Percentiles rank a stretch among this genome's conserved stretches.
These are phyloP conservation scores for Plusia festucae DNA, from an alignment of 2,888 invertebrate species.

Conservation along the genomic window DNA sequence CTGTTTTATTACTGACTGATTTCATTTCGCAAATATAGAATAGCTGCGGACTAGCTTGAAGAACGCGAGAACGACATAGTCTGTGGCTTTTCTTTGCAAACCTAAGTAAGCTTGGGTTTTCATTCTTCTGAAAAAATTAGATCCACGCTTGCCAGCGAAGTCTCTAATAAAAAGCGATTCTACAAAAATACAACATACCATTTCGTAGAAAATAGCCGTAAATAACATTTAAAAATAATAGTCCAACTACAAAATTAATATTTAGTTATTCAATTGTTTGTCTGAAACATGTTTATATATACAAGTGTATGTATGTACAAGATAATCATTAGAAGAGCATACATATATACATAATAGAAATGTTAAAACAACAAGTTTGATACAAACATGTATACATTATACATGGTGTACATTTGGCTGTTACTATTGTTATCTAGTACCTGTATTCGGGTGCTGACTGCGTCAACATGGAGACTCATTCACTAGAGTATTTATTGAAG, in stretches of 20 bases:
- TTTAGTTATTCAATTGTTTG: slow-evolving; percentile 14
- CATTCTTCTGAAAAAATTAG: too few relatives aligned
- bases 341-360: slow-evolving; percentile 45
- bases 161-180: too few relatives aligned
- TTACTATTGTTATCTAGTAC: slow-evolving; percentile 23
- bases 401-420: slow-evolving; percentile 30
- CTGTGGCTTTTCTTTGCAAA: too few relatives aligned
- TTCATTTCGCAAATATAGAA: too few relatives aligned
- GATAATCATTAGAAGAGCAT: slow-evolving; percentile 34
- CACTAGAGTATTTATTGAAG: not conserved
- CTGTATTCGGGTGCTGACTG: slow-evolving; percentile 25
- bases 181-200: too few relatives aligned
- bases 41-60: too few relatives aligned
- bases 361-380: slow-evolving; percentile 38
- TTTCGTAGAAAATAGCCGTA: too few relatives aligned
- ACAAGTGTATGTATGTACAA: not conserved
- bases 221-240: not conserved
- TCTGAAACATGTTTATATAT: not conserved
- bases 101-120: too few relatives aligned
- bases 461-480: slow-evolving; percentile 15
- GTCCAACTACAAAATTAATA: not conserved
- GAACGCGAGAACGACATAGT: too few relatives aligned
- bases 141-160: too few relatives aligned
- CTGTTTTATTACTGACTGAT: too few relatives aligned
- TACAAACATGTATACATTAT: slow-evolving; percentile 4